Conservation (phyloP, 2,797 vertebrate genomes). For the Cynodonichthys magdalenae region DNA sequence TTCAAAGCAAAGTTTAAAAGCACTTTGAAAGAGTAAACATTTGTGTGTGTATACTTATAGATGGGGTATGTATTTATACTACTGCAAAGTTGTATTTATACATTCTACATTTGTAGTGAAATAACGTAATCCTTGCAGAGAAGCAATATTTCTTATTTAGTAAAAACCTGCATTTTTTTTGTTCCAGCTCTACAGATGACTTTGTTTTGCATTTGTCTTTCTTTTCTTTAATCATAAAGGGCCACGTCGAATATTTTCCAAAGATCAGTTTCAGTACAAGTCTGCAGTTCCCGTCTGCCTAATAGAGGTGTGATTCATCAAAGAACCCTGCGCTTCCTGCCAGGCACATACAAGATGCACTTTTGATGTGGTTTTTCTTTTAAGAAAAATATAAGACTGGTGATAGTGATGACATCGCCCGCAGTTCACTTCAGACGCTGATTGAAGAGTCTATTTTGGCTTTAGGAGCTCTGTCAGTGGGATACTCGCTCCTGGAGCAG, state of each 20-base stretch:
- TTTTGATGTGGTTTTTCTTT: slow-evolving; percentile 72
- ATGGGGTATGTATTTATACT: background rate
- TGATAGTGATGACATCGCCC: slow-evolving; percentile 72
- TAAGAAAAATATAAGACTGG: slow-evolving; percentile 66
- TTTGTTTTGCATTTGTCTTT: slow-evolving; percentile 36
- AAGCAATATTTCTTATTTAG: background rate
- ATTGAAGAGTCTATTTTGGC: slow-evolving; percentile 75
- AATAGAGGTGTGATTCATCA: slow-evolving; percentile 70
- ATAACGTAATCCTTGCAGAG: background rate
- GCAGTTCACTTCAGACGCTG: slow-evolving; percentile 56
- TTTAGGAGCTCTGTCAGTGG: slow-evolving; percentile 70
- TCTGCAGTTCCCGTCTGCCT: slow-evolving; percentile 32
- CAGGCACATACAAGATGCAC: slow-evolving; percentile 63
- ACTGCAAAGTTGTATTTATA: background rate
- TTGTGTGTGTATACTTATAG: background rate
- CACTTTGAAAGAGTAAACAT: slow-evolving; percentile 3
- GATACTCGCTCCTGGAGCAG: slow-evolving; percentile 58
- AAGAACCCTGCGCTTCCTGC: slow-evolving; percentile 48
- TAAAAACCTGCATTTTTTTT: slow-evolving; percentile 11
- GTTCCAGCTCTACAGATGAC: slow-evolving; percentile 5
- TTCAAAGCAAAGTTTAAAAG: slow-evolving; percentile 39
- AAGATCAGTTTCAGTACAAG: slow-evolving; percentile 57
- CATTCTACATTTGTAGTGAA: background rate
- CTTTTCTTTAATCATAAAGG: slow-evolving; percentile 50
- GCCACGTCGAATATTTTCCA: slow-evolving; percentile 32